Conservation (phyloP, 2,113 vertebrate genomes). For the Nymphicus hollandicus region DNA sequence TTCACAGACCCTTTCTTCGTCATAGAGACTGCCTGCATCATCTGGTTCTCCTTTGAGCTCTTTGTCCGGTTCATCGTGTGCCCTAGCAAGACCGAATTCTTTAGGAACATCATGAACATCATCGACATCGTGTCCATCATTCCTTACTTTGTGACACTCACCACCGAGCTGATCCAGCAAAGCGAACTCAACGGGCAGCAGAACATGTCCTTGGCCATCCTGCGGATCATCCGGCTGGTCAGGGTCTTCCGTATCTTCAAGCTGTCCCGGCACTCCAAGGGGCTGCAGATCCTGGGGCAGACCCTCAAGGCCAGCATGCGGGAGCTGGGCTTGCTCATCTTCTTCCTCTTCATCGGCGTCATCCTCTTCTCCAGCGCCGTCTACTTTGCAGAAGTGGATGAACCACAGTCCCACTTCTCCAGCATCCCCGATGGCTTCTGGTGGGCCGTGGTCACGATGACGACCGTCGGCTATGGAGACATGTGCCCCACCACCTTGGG, state of each 20-base stretch:
- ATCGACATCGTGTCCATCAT: slow-evolving; percentile 96
- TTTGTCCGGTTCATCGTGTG: slow-evolving; percentile 86
- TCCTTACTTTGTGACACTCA: slow-evolving; percentile 92
- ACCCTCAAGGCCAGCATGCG: slow-evolving; percentile 97
- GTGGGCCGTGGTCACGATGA: slow-evolving; percentile 99
- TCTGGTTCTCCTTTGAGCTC: slow-evolving; percentile 95
- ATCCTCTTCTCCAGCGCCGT: slow-evolving; percentile 97
- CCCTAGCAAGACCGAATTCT: slow-evolving; percentile 92
- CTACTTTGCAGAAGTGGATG: slow-evolving; percentile 94
- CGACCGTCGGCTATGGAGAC: slow-evolving; percentile 96
- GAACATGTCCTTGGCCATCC: slow-evolving; percentile 94
- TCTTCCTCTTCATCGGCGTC: slow-evolving; percentile 97
- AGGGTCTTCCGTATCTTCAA: slow-evolving; percentile 98
- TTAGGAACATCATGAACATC: slow-evolving; percentile 95
- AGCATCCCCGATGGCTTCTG: slow-evolving; percentile 98
- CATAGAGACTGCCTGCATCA: slow-evolving; percentile 90
- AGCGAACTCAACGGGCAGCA: slow-evolving; percentile 84
- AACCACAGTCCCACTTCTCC: slow-evolving; percentile 91
- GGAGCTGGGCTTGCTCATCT: slow-evolving; percentile 92
- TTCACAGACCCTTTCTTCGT: slow-evolving; percentile 95
- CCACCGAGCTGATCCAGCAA: slow-evolving; percentile 86
- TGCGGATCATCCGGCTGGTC: slow-evolving; percentile 92
- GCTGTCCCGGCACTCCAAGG: slow-evolving; percentile 96
- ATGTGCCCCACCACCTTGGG: slow-evolving; percentile 92
- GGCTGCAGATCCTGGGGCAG: slow-evolving; percentile 95